Conservation (phyloP, 2,797 vertebrate species). For the Oceanodroma leucorhoa region DNA sequence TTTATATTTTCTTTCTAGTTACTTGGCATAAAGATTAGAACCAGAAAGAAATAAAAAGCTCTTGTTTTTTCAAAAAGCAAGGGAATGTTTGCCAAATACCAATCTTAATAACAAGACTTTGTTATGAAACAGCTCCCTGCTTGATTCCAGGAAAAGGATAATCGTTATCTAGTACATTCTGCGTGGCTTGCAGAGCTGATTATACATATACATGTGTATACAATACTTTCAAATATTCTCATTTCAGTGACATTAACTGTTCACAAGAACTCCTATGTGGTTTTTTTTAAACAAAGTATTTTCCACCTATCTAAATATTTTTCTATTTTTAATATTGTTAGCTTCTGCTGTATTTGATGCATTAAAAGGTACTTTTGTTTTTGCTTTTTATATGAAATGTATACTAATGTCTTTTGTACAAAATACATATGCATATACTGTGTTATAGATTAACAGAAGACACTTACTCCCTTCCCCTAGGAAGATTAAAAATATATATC, state of each 20-base stretch:
- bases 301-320: not conserved
- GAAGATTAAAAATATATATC: not conserved
- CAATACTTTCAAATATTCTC: slow-evolving; percentile 5
- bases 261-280: not conserved
- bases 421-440: not conserved
- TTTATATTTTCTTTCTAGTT: slow-evolving; percentile 26
- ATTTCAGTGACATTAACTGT: not conserved
- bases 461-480: not conserved
- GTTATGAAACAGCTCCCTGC: slow-evolving; percentile 29
- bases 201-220: not conserved
- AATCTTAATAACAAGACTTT: slow-evolving; percentile 23
- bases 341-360: not conserved
- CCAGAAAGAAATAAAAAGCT: not conserved
- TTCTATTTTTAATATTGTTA: not conserved
- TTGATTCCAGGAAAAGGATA: slow-evolving; percentile 41
- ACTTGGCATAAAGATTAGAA: slow-evolving; percentile 15
- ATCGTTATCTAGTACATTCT: slow-evolving; percentile 39
- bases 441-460: not conserved
- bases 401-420: not conserved
- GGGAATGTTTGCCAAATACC: slow-evolving; percentile 44
- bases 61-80: slow-evolving; percentile 26
- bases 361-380: not conserved
- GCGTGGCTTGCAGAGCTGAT: not conserved
- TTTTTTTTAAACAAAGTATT: not conserved
- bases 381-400: not conserved